Evolutionary conservation across 1,140 invertebrate genomes (phyloP).

Genomic region (Scaptomyza montana): DNA sequence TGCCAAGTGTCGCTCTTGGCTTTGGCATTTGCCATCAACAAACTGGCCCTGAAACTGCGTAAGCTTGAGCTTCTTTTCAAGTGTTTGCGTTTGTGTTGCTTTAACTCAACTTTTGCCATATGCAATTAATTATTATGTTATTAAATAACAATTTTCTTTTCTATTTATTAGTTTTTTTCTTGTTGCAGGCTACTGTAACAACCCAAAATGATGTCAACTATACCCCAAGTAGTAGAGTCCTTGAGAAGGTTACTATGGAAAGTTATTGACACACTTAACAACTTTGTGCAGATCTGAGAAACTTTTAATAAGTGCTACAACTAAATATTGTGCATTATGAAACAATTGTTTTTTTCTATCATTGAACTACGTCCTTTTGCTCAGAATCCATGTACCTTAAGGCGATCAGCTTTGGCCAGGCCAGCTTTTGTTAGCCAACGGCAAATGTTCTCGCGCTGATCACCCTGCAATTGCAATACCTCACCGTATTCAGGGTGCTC

Average conservation of each 20-base stretch:
- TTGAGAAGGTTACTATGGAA: slow-evolving; percentile 4
- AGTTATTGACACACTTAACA: too few species aligned
- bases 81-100: slow-evolving; percentile 3
- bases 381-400: slow-evolving; percentile 98
- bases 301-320: slow-evolving; percentile 24
- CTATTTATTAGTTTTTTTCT: too few species aligned
- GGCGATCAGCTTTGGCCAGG: slow-evolving; percentile 94
- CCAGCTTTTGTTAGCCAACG: slow-evolving; percentile 96
- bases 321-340: slow-evolving; percentile 33
- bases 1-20: slow-evolving; percentile 43
- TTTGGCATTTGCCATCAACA: slow-evolving; percentile 36
- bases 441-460: slow-evolving; percentile 86
- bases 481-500: slow-evolving; percentile 99
- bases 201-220: too few species aligned
- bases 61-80: slow-evolving; percentile 17
- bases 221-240: too few species aligned
- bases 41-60: slow-evolving; percentile 35
- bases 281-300: slow-evolving; percentile 1
- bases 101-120: slow-evolving; percentile 18
- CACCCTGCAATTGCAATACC: slow-evolving; percentile 98
- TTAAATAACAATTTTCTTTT: slow-evolving; percentile 46
- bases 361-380: not conserved
- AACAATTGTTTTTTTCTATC: not conserved
- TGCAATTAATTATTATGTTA: slow-evolving; percentile 11
- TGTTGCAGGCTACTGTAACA: too few species aligned